Conservation (phyloP, 2,113 vertebrate species). For the Tringa solitaria region DNA sequence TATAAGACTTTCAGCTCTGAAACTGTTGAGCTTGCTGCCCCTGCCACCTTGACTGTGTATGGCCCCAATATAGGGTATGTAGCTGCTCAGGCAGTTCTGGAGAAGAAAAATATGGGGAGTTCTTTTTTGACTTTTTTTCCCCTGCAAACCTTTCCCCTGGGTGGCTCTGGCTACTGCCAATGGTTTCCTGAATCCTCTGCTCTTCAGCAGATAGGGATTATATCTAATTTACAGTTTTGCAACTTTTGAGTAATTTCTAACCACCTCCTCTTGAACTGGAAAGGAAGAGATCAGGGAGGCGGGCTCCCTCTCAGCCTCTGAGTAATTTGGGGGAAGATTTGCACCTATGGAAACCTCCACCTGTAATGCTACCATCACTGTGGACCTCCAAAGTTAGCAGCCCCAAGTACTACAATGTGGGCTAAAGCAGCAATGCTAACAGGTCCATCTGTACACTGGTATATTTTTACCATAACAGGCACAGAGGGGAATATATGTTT, state of each 20-base stretch:
- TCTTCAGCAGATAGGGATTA: neutral
- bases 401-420: neutral
- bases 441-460: neutral
- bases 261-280: neutral
- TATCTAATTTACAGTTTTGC: neutral
- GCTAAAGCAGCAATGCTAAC: neutral
- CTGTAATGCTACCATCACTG: neutral
- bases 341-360: neutral
- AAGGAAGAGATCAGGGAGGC: neutral
- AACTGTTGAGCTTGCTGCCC: neutral
- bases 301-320: neutral
- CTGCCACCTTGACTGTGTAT: neutral
- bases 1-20: neutral
- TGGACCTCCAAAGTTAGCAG: neutral
- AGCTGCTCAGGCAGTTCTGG: neutral
- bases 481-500: neutral
- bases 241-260: neutral
- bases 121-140: neutral
- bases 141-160: neutral
- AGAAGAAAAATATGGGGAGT: neutral
- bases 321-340: neutral
- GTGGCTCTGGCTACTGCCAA: neutral
- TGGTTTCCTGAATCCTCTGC: neutral
- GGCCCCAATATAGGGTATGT: neutral
- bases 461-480: neutral